Conservation (phyloP, 2,797 vertebrate genomes). For the Botia almorhae region DNA sequence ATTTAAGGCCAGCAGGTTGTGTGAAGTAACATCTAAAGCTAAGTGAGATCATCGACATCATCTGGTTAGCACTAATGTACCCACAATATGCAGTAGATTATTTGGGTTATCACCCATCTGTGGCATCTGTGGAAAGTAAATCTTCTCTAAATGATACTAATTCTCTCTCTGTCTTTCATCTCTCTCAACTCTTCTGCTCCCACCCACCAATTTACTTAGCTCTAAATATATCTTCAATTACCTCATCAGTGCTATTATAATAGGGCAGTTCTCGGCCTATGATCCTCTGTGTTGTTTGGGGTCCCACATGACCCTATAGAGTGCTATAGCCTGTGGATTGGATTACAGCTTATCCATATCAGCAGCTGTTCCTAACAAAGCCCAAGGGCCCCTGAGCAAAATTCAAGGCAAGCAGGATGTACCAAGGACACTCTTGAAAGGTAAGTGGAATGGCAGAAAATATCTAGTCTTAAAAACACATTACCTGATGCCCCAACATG, state of each 20-base stretch:
- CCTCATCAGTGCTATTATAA: constrained; percentile 31
- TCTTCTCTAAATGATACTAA: constrained; percentile 18
- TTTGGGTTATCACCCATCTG: constrained; percentile 2
- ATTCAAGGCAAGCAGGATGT: constrained; percentile 48
- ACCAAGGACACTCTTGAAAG: constrained; percentile 39
- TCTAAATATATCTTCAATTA: constrained; percentile 35
- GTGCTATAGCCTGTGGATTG: constrained; percentile 42
- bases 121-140: background rate
- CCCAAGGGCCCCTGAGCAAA: constrained; percentile 39
- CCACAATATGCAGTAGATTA: constrained; percentile 1
- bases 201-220: constrained; percentile 6
- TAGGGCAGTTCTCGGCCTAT: constrained; percentile 3
- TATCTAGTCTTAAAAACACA: constrained; percentile 24
- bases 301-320: constrained; percentile 50
- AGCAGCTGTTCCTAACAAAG: constrained; percentile 55
- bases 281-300: constrained; percentile 34
- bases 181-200: background rate
- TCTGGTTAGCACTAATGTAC: background rate
- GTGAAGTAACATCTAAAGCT: constrained; percentile 21
- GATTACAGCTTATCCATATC: constrained; percentile 59
- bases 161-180: background rate
- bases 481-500: constrained; percentile 32
- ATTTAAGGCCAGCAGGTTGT: constrained; percentile 16
- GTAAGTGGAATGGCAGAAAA: constrained; percentile 34
- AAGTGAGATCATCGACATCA: constrained; percentile 14